Conservation (phyloP, 2,888 invertebrate species). For the Fragum fragum region DNA sequence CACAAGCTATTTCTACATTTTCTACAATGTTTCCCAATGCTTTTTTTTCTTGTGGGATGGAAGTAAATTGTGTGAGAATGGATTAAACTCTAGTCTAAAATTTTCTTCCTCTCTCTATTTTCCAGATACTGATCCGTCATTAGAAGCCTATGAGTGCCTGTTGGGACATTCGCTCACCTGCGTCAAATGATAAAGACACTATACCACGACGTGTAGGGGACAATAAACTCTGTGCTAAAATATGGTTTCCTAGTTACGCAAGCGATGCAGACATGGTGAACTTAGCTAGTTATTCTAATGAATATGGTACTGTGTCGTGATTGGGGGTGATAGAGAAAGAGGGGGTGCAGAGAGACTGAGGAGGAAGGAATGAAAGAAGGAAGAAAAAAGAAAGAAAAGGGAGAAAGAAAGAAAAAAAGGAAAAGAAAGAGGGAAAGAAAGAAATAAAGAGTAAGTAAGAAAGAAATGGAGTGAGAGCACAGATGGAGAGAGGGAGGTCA, state of each 20-base stretch:
- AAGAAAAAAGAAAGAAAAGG: neutral
- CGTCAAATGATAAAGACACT: constrained; percentile 90
- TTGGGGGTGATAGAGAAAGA: too few species aligned
- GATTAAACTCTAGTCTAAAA: too few species aligned
- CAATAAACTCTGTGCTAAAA: constrained; percentile 94
- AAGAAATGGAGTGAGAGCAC: neutral
- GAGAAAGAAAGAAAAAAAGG: neutral
- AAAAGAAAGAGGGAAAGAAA: neutral
- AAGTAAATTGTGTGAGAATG: too few species aligned
- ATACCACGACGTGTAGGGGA: constrained; percentile 89
- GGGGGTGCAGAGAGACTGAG: too few species aligned
- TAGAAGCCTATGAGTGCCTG: constrained; percentile 44
- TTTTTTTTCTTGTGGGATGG: too few species aligned
- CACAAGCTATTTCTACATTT: constrained; percentile 2
- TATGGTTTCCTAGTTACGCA: constrained; percentile 92
- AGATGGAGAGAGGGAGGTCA: too few species aligned
- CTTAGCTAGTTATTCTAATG: constrained; percentile 68
- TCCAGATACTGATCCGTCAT: constrained; percentile 60
- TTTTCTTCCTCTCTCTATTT: neutral
- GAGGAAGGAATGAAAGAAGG: too few species aligned
- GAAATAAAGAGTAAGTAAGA: constrained; percentile 1
- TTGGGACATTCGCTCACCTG: constrained; percentile 95
- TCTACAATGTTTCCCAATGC: neutral
- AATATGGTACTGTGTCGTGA: constrained; percentile 34
- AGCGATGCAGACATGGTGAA: constrained; percentile 77